Conservation (phyloP, 2,888 invertebrate genomes). For the Trilocha varians region DNA sequence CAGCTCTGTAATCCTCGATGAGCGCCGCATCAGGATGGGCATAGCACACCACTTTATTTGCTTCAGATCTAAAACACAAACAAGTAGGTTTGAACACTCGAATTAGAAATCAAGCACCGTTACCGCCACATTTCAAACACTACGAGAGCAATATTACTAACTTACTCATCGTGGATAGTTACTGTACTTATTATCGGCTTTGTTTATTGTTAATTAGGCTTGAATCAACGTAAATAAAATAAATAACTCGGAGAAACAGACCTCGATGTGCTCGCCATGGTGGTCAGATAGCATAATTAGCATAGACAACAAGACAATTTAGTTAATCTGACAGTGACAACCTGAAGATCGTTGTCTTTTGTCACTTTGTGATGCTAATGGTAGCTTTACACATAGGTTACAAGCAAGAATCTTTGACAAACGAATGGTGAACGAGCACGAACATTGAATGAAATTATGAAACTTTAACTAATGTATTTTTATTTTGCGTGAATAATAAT, state of each 20-base stretch:
- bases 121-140: slow-evolving; percentile 18
- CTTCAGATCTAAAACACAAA: slow-evolving; percentile 78
- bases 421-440: too few species aligned
- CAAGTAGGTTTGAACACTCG: slow-evolving; percentile 13
- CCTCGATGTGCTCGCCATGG: slow-evolving; percentile 81
- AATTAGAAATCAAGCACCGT: slow-evolving; percentile 44
- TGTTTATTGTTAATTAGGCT: slow-evolving; percentile 23
- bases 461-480: too few species aligned
- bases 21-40: slow-evolving; percentile 96
- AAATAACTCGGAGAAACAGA: slow-evolving; percentile 63
- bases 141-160: slow-evolving; percentile 22
- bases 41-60: slow-evolving; percentile 89
- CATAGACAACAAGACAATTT: too few species aligned
- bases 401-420: too few species aligned
- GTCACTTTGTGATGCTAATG: too few species aligned
- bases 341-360: too few species aligned
- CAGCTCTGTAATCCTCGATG: slow-evolving; percentile 98
- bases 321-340: too few species aligned
- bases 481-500: too few species aligned
- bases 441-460: too few species aligned
- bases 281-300: slow-evolving; percentile 49
- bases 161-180: slow-evolving; percentile 35
- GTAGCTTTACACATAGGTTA: too few species aligned
- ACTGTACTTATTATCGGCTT: slow-evolving; percentile 29
- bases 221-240: slow-evolving; percentile 30